Base-by-base conservation (phyloP, 2,113 vertebrate species). In the Oryzias javanicus region DNA sequence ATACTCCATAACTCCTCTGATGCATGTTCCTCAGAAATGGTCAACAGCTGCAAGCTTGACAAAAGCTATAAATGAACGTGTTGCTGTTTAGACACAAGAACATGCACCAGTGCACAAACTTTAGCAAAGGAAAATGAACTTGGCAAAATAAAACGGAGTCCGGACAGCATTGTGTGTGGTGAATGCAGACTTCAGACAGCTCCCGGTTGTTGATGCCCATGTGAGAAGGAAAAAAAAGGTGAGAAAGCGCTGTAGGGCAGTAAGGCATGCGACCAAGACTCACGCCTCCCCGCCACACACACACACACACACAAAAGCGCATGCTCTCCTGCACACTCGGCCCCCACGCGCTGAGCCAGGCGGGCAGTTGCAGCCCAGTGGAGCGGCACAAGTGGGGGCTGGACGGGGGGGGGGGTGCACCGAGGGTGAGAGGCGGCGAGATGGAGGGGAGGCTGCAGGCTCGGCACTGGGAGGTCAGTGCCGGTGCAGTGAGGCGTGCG, bases 281-380 rank as follows among this genome's bases (percentile, higher is more conserved):
- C 49, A 64, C 55, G n/a, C 56, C 63, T 60, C 35, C 35, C 42
- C 16, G 14, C 42, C 53, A 53, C 60, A 62, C 20, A 60, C 52
- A 56, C 55, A 62, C 55, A 18, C 57, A 53, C 53, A 59, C 52
- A 60, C 29, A 52, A 64, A 19, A 53, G 48, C 48, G 41, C 58
- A 79, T 29, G 48, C 74, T 60, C 56, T 44, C 60, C 68, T 50
- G 49, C 76, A 74, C 85, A 60, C 78, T 72, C 49, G 49, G 80
- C 86, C 86, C 88, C 78, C 80, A 82, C 82, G 78, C 70, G 77
- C 79, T 79, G 86, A 88, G 86, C 69, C 80, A 78, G 89, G 88
- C 76, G 65, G 84, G 88, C 88, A 86, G 89, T 92, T 87, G 87
- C 90, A 85, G 86, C 80, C 83, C 89, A 90, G 72, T 90, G 91